Evolutionary conservation across 37 sponge, comb jelly and placozoan genomes (phyloP).

Genomic region (Lycopodina hypogea): DNA sequence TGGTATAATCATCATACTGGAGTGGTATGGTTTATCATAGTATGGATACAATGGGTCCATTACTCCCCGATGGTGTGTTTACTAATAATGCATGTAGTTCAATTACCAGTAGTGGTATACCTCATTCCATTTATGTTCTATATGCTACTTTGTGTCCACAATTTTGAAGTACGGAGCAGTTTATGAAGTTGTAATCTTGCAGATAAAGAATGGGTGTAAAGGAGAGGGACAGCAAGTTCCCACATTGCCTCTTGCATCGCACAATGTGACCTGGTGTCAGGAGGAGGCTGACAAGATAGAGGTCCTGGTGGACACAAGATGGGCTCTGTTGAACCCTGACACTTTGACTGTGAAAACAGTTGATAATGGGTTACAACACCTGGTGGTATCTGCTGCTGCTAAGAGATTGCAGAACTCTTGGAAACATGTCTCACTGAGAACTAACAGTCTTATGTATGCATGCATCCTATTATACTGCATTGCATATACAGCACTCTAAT

Average conservation of each 20-base stretch:
- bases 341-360: constrained; percentile 55
- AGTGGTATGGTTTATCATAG: too few species aligned
- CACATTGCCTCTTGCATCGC: constrained; percentile 42
- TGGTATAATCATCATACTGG: too few species aligned
- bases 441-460: not conserved
- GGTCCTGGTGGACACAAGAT: constrained; percentile 40
- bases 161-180: too few species aligned
- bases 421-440: constrained; percentile 12
- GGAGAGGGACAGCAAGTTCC: constrained; percentile 35
- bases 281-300: constrained; percentile 54
- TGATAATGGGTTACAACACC: constrained; percentile 65
- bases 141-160: too few species aligned
- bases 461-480: not conserved
- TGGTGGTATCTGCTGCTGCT: constrained; percentile 66
- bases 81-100: too few species aligned
- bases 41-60: too few species aligned
- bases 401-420: constrained; percentile 72
- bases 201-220: not conserved
- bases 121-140: too few species aligned
- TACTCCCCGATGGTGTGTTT: too few species aligned
- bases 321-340: constrained; percentile 48
- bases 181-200: too few species aligned
- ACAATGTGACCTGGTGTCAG: constrained; percentile 55
- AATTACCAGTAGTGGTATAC: too few species aligned
- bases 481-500: too few species aligned